Base-by-base conservation (phyloP, 1,140 invertebrate species). In the Saccostrea echinata region DNA sequence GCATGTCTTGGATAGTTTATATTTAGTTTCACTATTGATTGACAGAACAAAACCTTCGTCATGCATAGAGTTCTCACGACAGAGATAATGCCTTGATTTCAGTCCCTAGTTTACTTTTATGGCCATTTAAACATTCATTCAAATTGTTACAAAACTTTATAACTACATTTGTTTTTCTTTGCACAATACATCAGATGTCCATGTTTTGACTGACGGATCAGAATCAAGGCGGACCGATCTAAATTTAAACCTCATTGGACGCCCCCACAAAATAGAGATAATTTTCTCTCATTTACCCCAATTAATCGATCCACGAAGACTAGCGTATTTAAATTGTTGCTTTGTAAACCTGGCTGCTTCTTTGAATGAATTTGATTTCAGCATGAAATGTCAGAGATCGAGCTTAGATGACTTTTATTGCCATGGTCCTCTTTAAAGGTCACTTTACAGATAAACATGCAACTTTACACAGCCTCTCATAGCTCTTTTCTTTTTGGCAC, bases 241-340 rank as follows among this genome's bases (percentile, higher is more conserved):
- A 76, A 76, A 76, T 76, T 76, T 76, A 76, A 76, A 76, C 16
- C 30, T 27, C 68, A 30, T 33, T 33, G 68, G 6, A 76, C 68
- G 27, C 68, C 68, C 68, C 68, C 68, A 30, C 68, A 27, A 27
- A 71, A 24, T 27, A 76, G 27, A 18, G 27, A 76, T 76, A 76
- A 76, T 76, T 76, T 76, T 76, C 24, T 76, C 68, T 76, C 68
- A 76, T 30, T 76, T 76, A 76, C 68, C 13, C 30, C 68, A 76
- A 76, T 76, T 76, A 76, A 76, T 76, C 68, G 68, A 76, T 76
- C 68, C 68, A 76, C 13, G 30, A 30, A 30, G 68, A 33, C 27
- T 16, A 76, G 16, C 33, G 24, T 11, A 33, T 76, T 76, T 76
- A 18, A 76, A 76, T 76, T 27, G 68, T 76, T 76, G 68, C 27